These are phyloP conservation scores for Catharus bicknelli DNA, from an alignment of 2,113 vertebrate species.

Conservation along the genomic window DNA sequence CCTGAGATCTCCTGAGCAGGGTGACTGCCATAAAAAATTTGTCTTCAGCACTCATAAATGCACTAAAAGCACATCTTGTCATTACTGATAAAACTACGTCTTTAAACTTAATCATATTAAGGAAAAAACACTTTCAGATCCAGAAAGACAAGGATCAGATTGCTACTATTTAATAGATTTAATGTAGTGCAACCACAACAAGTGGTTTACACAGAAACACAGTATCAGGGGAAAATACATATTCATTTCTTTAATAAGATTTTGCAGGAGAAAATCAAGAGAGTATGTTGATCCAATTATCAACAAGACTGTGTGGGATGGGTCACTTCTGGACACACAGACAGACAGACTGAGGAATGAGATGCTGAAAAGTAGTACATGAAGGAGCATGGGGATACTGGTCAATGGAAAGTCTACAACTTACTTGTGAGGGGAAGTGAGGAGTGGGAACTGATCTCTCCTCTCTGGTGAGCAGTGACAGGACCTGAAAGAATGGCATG, in stretches of 20 bases:
- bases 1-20: not conserved
- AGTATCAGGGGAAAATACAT: not conserved
- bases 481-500: not conserved
- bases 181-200: not conserved
- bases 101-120: not conserved
- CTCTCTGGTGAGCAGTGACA: not conserved
- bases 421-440: not conserved
- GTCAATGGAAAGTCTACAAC: not conserved
- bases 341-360: not conserved
- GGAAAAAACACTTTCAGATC: not conserved
- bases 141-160: not conserved
- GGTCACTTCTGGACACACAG: not conserved
- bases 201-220: not conserved
- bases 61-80: not conserved
- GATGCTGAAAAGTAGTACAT: not conserved
- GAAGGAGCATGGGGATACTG: too few species aligned
- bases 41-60: not conserved
- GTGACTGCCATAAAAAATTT: not conserved
- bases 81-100: not conserved
- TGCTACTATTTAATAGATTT: not conserved
- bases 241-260: not conserved
- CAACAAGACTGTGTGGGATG: not conserved
- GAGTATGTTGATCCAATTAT: not conserved
- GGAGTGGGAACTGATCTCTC: not conserved
- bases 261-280: not conserved